A percentile compares a stretch with the other conserved stretches of the same genome.
phyloP scores from a whole-genome alignment of 2,113 vertebrate species.

The Sylvilagus bachmani region DNA sequence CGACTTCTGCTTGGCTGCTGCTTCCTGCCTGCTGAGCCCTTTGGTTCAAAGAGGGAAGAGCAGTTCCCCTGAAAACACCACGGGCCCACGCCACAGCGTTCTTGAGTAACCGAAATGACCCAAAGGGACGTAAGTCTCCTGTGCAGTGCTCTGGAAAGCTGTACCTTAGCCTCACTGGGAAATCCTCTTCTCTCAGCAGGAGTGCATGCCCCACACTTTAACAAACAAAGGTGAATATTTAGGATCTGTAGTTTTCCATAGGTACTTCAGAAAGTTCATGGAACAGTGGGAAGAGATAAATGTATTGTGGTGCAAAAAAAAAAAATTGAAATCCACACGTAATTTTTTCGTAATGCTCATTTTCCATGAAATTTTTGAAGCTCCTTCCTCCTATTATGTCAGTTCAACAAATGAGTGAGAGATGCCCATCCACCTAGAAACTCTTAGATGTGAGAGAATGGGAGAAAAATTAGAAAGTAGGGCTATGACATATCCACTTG shows the following conservation, averaged over 20 bases:
- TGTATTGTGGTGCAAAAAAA: no score
- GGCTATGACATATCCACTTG: neutral
- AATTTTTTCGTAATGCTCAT: no score
- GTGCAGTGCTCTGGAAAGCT: neutral
- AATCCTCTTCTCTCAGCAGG: neutral
- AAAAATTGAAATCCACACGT: no score
- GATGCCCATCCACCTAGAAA: neutral
- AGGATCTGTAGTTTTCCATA: neutral
- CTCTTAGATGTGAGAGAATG: neutral
- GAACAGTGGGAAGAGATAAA: no score
- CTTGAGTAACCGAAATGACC: neutral
- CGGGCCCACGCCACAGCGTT: neutral
- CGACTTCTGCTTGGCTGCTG: neutral
- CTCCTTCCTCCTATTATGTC: neutral
- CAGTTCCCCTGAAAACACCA: neutral
- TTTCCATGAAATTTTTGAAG: no score
- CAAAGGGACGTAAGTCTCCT: neutral
- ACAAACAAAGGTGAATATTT: neutral
- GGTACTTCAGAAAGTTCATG: no score
- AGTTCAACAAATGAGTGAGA: neutral
- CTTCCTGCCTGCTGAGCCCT: neutral
- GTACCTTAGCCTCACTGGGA: neutral
- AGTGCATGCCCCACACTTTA: neutral
- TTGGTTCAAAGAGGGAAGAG: neutral
- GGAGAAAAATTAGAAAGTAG: constrained; percentile 1